Evolutionary conservation across 2,888 invertebrate genomes (phyloP).

Genomic region (Zaprionus bogoriensis): DNA sequence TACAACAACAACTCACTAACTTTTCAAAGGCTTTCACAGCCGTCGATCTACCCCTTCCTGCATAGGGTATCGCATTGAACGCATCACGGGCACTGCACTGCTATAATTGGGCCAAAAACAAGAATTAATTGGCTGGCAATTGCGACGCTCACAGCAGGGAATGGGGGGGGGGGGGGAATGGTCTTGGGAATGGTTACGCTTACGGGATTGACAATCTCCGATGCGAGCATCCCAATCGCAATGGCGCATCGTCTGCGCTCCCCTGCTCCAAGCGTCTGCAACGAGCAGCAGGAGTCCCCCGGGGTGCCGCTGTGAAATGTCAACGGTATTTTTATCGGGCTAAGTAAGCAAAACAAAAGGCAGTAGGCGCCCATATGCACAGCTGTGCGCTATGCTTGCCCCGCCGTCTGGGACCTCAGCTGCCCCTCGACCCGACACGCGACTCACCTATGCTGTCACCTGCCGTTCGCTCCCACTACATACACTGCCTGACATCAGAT

Average conservation of each 20-base stretch:
- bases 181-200: not conserved
- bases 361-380: constrained; percentile 30
- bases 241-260: constrained; percentile 3
- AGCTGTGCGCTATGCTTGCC: constrained; percentile 9
- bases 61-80: constrained; percentile 46
- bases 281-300: too few relatives aligned
- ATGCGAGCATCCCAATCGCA: not conserved
- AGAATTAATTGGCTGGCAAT: constrained; percentile 71
- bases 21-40: too few relatives aligned
- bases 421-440: not conserved
- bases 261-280: too few relatives aligned
- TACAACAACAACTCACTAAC: too few relatives aligned
- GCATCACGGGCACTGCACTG: constrained; percentile 54
- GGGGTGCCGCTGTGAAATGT: constrained; percentile 57
- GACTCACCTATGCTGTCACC: not conserved
- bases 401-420: constrained; percentile 13
- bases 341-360: constrained; percentile 39
- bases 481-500: constrained; percentile 20
- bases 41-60: not conserved
- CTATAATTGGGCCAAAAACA: constrained; percentile 63
- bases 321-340: constrained; percentile 70
- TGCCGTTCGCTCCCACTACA: not conserved
- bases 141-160: constrained; percentile 45
- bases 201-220: constrained; percentile 2
- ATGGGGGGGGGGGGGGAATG: constrained; percentile 6